phyloP scores from a whole-genome alignment of 2,113 vertebrate species.

The Bufo gargarizans region DNA sequence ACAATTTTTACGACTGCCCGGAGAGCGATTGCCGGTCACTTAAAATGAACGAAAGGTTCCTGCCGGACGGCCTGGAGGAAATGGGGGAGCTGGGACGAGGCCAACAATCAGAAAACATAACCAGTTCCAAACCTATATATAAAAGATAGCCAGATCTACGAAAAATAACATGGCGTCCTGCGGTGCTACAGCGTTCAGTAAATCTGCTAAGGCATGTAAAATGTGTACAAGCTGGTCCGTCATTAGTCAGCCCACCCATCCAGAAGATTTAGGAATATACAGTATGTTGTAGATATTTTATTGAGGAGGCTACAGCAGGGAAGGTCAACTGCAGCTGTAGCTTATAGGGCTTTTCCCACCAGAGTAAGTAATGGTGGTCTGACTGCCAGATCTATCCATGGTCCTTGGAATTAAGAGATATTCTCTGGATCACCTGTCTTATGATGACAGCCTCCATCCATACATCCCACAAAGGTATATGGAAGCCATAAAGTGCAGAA shows the following conservation, averaged over 20 bases:
- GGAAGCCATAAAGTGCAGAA: too few relatives aligned
- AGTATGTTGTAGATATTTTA: neutral
- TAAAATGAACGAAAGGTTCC: slow-evolving; percentile 67
- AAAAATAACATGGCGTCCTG: slow-evolving; percentile 38
- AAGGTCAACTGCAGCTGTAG: neutral
- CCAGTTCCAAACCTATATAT: slow-evolving; percentile 32
- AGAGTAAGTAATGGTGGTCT: neutral
- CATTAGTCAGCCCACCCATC: slow-evolving; percentile 44
- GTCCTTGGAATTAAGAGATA: neutral
- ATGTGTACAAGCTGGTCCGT: neutral
- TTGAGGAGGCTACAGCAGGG: neutral
- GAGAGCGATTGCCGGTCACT: slow-evolving; percentile 69
- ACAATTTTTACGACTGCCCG: slow-evolving; percentile 65
- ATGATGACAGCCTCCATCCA: too few relatives aligned
- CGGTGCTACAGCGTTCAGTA: slow-evolving; percentile 8
- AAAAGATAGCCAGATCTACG: neutral
- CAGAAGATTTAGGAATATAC: neutral
- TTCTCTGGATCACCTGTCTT: neutral
- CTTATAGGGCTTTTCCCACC: neutral
- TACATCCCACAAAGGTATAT: too few relatives aligned
- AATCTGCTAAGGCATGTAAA: neutral
- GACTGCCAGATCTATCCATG: neutral
- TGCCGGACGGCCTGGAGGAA: slow-evolving; percentile 65
- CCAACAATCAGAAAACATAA: slow-evolving; percentile 23
- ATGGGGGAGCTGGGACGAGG: slow-evolving; percentile 43